Evolutionary conservation across 1,140 invertebrate species (phyloP).

Genomic region (Vanessa tameamea): DNA sequence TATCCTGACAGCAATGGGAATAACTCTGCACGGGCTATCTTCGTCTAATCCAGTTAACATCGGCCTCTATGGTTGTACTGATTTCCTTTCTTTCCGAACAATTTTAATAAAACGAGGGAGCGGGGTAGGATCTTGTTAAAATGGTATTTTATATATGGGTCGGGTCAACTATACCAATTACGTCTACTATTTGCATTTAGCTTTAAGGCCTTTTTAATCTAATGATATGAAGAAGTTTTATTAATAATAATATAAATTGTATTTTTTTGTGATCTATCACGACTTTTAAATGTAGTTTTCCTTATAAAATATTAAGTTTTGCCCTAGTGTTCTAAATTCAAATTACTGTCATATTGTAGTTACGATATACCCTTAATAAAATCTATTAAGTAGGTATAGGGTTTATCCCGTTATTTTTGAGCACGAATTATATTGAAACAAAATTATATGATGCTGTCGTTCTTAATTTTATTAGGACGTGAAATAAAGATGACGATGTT

Average conservation of each 20-base stretch:
- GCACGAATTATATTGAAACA: no score
- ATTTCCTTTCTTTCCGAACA: slow-evolving; percentile 5
- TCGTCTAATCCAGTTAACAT: slow-evolving; percentile 24
- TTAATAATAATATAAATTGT: background rate
- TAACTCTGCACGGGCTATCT: slow-evolving; percentile 14
- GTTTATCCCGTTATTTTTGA: no score
- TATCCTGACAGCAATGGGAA: background rate
- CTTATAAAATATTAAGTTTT: background rate
- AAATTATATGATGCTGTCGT: no score
- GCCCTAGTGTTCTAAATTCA: no score
- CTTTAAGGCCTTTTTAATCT: background rate
- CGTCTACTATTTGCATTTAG: background rate
- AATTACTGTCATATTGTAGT: no score
- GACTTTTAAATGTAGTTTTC: background rate
- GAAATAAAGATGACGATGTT: no score
- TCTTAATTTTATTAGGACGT: no score
- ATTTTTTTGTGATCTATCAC: background rate
- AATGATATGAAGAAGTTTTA: background rate
- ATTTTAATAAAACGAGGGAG: slow-evolving; percentile 7
- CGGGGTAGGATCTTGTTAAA: slow-evolving; percentile 3
- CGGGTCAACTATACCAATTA: slow-evolving; percentile 11
- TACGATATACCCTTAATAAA: no score
- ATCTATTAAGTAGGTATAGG: no score
- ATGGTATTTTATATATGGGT: slow-evolving; percentile 17
- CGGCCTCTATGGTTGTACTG: slow-evolving; percentile 9